A percentile compares a stretch with the other conserved stretches of the same genome.
These are phyloP conservation scores for Lasioglossum villosulum DNA, from an alignment of 2,888 invertebrate genomes.

Conservation along the genomic window DNA sequence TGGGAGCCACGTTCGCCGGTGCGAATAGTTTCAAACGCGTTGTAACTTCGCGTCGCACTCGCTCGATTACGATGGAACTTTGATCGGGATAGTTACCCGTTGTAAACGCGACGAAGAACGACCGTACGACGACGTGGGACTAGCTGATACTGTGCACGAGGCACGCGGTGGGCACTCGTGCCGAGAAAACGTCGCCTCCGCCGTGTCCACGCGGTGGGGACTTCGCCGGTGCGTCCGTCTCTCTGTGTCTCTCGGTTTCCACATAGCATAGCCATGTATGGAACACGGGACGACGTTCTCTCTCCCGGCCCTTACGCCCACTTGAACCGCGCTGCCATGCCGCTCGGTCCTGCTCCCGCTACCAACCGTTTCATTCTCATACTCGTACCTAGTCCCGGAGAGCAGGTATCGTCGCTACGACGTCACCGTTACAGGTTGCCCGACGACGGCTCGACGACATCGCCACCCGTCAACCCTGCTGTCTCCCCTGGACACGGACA, in stretches of 20 bases:
- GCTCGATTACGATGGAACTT: slow-evolving; percentile 2
- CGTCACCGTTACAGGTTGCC: slow-evolving; percentile 43
- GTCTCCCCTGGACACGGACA: neutral
- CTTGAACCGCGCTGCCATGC: slow-evolving; percentile 53
- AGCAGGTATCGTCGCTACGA: slow-evolving; percentile 62
- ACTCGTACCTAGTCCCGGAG: slow-evolving; percentile 23
- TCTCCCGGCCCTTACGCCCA: slow-evolving; percentile 74
- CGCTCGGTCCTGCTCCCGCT: slow-evolving; percentile 45
- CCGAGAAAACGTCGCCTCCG: slow-evolving; percentile 72
- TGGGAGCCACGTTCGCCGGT: neutral
- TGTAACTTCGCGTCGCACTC: neutral
- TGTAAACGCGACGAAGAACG: slow-evolving; percentile 41
- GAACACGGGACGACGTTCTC: slow-evolving; percentile 82
- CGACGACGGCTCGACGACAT: slow-evolving; percentile 20
- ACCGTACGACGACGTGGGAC: slow-evolving; percentile 52
- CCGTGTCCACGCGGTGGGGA: slow-evolving; percentile 74
- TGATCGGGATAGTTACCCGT: neutral
- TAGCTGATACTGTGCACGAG: slow-evolving; percentile 63
- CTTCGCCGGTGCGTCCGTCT: slow-evolving; percentile 73
- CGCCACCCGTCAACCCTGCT: slow-evolving; percentile 12
- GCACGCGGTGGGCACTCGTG: slow-evolving; percentile 60
- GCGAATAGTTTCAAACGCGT: neutral
- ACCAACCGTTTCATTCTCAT: slow-evolving; percentile 51
- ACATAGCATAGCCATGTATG: slow-evolving; percentile 84
- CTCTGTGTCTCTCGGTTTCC: slow-evolving; percentile 80